Percentiles rank a stretch among this genome's conserved stretches.
phyloP scores from a whole-genome alignment of 2,888 invertebrate species.

The Tenthredo mesomela region DNA sequence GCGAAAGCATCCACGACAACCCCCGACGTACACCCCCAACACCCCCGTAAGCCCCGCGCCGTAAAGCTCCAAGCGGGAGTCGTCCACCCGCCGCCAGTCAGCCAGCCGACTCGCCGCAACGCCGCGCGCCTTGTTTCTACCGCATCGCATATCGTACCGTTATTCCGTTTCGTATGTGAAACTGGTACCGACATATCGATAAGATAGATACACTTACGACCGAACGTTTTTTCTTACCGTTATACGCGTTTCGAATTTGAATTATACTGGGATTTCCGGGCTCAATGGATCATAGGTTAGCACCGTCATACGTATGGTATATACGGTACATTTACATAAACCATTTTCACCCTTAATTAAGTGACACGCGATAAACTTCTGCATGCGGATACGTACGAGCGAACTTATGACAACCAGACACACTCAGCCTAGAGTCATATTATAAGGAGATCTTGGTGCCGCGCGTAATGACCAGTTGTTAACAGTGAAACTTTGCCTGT shows the following conservation, averaged over 20 bases:
- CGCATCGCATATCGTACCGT: constrained; percentile 40
- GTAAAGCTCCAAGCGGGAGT: constrained; percentile 69
- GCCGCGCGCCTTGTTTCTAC: constrained; percentile 66
- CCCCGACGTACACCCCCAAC: constrained; percentile 69
- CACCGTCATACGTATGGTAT: constrained; percentile 47
- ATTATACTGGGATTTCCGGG: constrained; percentile 61
- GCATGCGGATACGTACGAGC: not conserved
- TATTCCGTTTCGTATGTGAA: constrained; percentile 47
- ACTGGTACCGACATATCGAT: constrained; percentile 32
- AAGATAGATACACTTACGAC: not conserved
- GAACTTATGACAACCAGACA: not conserved
- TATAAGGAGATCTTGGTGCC: not conserved
- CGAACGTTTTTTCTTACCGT: not conserved
- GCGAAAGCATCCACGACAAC: constrained; percentile 65
- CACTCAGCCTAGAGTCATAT: not conserved
- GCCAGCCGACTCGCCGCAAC: constrained; percentile 75
- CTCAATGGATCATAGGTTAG: constrained; percentile 77
- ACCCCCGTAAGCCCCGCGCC: constrained; percentile 41
- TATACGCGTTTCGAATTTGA: constrained; percentile 58
- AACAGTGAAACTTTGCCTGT: constrained; percentile 6
- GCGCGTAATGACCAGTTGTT: not conserved
- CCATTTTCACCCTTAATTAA: constrained; percentile 36
- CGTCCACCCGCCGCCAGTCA: constrained; percentile 74
- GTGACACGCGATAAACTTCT: constrained; percentile 27
- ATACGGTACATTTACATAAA: not conserved